phyloP scores from a whole-genome alignment of 2,888 invertebrate genomes.

The Drosophila infuscata region DNA sequence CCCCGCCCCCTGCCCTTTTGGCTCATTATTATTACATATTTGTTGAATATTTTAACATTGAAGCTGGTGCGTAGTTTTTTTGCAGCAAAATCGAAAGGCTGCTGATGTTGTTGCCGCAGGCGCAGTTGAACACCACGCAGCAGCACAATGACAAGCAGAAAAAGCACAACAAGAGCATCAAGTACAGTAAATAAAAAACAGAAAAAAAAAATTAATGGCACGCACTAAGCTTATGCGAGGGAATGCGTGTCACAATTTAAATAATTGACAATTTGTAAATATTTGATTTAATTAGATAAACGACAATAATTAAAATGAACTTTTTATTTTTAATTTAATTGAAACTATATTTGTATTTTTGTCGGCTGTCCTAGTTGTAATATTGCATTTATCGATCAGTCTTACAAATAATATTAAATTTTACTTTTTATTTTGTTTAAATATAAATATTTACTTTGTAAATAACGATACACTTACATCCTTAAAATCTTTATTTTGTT shows the following conservation, averaged over 20 bases:
- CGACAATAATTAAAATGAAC: neutral
- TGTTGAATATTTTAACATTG: slow-evolving; percentile 69
- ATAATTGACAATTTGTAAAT: neutral
- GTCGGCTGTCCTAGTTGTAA: neutral
- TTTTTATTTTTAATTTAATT: neutral
- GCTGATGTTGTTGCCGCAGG: slow-evolving; percentile 17
- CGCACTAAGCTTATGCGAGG: neutral
- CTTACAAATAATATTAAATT: neutral
- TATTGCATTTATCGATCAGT: neutral
- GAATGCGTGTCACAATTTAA: slow-evolving; percentile 2
- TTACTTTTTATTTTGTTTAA: neutral
- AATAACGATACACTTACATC: no score
- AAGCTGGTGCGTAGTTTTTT: slow-evolving; percentile 39
- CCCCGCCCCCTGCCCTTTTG: slow-evolving; percentile 33
- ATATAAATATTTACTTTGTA: no score
- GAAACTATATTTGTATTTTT: neutral
- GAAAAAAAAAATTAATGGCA: slow-evolving; percentile 4
- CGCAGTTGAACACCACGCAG: slow-evolving; percentile 36
- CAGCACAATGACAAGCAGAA: slow-evolving; percentile 34
- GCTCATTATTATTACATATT: slow-evolving; percentile 67
- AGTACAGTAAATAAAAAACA: slow-evolving; percentile 1
- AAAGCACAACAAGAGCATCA: slow-evolving; percentile 31
- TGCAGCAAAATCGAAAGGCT: slow-evolving; percentile 42
- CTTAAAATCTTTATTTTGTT: no score
- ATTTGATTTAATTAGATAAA: neutral